Evolutionary conservation across 2,113 vertebrate genomes (phyloP).

Genomic region (Saimiri boliviensis): DNA sequence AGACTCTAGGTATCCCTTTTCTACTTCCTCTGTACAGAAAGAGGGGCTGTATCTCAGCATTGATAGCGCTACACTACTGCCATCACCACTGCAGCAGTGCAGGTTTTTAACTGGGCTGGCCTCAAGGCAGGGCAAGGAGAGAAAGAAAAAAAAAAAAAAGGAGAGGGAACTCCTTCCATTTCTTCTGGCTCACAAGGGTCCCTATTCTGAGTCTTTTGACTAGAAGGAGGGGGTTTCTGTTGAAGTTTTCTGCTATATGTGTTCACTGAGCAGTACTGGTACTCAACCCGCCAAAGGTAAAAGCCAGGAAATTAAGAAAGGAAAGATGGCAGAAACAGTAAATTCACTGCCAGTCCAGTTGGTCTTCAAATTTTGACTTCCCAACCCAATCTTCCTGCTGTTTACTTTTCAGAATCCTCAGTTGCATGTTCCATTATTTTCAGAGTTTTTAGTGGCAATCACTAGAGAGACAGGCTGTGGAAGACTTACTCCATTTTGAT

Average conservation of each 20-base stretch:
- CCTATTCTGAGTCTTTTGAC: neutral
- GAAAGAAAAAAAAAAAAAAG: no score
- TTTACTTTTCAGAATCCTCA: neutral
- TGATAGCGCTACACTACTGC: rapidly evolving
- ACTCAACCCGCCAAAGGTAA: neutral
- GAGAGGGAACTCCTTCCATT: no score
- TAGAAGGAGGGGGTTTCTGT: neutral
- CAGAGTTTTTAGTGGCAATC: neutral
- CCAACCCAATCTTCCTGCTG: neutral
- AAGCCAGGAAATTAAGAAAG: neutral
- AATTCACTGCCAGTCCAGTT: neutral
- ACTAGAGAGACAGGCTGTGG: neutral
- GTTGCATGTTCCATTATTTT: neutral
- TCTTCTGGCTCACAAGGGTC: neutral
- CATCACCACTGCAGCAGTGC: rapidly evolving
- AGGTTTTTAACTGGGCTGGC: neutral
- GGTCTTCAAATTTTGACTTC: neutral
- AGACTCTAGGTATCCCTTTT: neutral
- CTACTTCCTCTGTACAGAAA: neutral
- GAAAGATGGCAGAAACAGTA: neutral
- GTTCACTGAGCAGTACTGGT: neutral
- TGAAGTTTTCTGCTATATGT: neutral
- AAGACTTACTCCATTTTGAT: neutral
- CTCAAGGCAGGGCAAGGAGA: neutral
- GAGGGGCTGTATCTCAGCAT: neutral